Evolutionary conservation across 2,113 vertebrate genomes (phyloP), one percentile per base, ranked within the genome.

Genomic region (Percina caprodes): DNA sequence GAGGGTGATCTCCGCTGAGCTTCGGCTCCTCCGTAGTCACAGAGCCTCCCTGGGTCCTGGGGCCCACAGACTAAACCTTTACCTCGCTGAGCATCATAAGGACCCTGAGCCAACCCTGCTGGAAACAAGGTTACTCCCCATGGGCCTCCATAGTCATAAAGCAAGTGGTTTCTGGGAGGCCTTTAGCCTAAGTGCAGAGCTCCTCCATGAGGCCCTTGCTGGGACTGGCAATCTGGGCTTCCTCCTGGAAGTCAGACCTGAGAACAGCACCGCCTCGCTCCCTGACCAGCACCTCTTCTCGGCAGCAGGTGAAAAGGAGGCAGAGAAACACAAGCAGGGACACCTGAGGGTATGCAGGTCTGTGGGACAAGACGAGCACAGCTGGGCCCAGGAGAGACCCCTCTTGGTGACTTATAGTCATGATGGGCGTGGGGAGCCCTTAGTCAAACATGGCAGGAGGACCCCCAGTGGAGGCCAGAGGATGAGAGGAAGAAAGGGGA

Each of bases 371-470:
- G 92, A 94, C 1, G 95, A 95, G 78, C 86, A 90, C 73, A 95
- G 91, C 85, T 96, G 96, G 96, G 92, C 91, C n/a, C 92, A 84
- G 60, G 93, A 96, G 89, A 94, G 96, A 86, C 96, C 96, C 24
- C 92, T 96, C 46, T 86, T 96, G 90, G 95, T 96, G 77, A 95
- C 95, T 24, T 96, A 96, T 42, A 95, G 92, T 77, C 95, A 96
- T 8, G 96, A 96, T 10, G 94, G 94, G 7, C 94, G 85, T 14
- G 94, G 94, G 16, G 91, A 95, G 82, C 87, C 95, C 45, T 86
- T 96, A 61, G 90, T 90, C 61, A 91, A 92, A 72, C 92, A 93
- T 30, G 74, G 86, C 72, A 92, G 88, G 69, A 90, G 90, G 82
- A 91, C 48, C 66, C 30, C 87, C 19, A 46, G 71, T 21, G 82